Evolutionary conservation across 2,797 vertebrate species (phyloP), one percentile per base, ranked within the genome.

Genomic region (Alfaro cultratus): DNA sequence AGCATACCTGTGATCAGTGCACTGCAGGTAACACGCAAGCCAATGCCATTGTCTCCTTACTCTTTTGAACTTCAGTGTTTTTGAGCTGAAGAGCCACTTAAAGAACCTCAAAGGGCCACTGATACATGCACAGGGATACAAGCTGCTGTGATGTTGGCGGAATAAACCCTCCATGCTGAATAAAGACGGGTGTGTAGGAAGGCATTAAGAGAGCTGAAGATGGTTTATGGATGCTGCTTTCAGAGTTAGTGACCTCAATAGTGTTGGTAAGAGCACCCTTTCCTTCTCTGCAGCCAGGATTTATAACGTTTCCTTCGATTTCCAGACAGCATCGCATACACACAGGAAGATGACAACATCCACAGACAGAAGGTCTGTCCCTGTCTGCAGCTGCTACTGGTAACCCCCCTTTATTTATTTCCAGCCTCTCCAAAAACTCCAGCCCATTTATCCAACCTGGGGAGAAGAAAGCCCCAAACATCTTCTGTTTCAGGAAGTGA

Each of bases 401-500:
- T 76, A 86, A 93, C 3, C 87, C 78, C 74, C 62, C 57, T n/a
- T 13, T 55, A 55, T 55, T 26, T 1, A 10, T 74, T 53, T 78
- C 83, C 82, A 49, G 81, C 79, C 86, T 83, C 77, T 49, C 29
- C 43, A 45, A 43, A 4, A 77, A 79, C 76, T 74, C 75, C 77
- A 71, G 60, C 72, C 67, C 43, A 5, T 75, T 73, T 79, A 83
- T 85, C 64, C 51, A 77, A 88, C 83, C 79, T 74, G 73, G 79
- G 76, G 53, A 75, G 89, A 76, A 60, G 9, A 76, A 87, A 75
- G 80, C 86, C 67, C 84, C 77, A 71, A 75, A 84, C 88, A 90
- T 94, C 93, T 93, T 90, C 81, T 15, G 0, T 89, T 90, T 79
- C 91, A 94, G 93, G 93, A 94, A 92, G 85, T 11, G 8, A 31